Evolutionary conservation across 2,113 vertebrate species (phyloP), one percentile per base, ranked within the genome.

Genomic region (Trogon surrucura): DNA sequence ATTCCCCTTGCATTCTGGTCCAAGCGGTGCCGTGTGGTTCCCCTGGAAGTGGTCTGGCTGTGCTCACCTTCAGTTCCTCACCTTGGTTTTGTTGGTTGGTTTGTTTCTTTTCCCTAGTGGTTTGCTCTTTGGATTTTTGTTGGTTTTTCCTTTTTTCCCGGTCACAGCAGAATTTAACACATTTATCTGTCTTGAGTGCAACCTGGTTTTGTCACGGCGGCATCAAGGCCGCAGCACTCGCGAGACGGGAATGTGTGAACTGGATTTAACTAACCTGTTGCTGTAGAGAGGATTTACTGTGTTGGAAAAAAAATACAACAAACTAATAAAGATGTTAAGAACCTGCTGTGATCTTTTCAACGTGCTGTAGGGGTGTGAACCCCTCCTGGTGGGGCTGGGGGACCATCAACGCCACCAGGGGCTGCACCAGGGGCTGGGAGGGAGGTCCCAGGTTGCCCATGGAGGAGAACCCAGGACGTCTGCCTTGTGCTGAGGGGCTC

Each of bases 301-400:
- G 93, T 95, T 96, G 92, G 96, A 93, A 97, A 96, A 85, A 94
- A 96, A 95, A 95, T 83, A 72, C 73, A 79, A 92, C 80, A 88
- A 97, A 96, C 85, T 96, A 98, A 98, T 98, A 98, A 98, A 98
- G 93, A 93, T 41, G 13, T 88, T 95, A 94, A 97, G 71, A 97
- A 93, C 71, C 94, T 91, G 80, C 85, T 41, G 47, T 91, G 53
- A 72, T 87, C 38, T 86, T 83, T 62, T 57, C 53, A 48, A 41
- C 1, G 0, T 45, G 14, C 65, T 74, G 65, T 53, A 70, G 29
- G 32, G 17, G 41, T 41, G 41, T 41, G 41, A 41, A 41, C 41
- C 41, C 41, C 41, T 41, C 41, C 41, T 41, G 41, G 41, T 41
- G 41, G 41, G 41, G 41, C 41, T 41, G 41, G 41, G 41, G 41